phyloP scores from a whole-genome alignment of 2,888 invertebrate genomes.

The Ischnura elegans region DNA sequence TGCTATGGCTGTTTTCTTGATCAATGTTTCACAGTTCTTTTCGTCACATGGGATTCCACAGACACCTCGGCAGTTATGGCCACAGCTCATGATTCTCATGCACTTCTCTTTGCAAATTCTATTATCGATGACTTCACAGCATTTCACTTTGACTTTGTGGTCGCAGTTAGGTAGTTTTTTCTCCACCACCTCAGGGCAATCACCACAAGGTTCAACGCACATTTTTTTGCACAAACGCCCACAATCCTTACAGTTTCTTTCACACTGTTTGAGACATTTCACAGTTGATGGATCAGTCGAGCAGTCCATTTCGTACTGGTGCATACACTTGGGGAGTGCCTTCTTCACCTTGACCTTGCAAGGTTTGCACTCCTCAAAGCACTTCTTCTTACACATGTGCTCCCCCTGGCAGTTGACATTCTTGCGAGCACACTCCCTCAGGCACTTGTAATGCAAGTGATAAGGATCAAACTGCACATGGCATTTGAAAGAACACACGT shows the following conservation, averaged over 20 bases:
- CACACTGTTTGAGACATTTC: constrained; percentile 79
- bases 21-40: constrained; percentile 75
- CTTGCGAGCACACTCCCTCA: constrained; percentile 78
- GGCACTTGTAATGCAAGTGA: constrained; percentile 78
- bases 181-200: constrained; percentile 77
- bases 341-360: constrained; percentile 79
- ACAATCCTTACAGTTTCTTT: constrained; percentile 77
- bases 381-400: constrained; percentile 79
- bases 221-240: constrained; percentile 79
- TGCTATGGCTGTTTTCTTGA: constrained; percentile 74
- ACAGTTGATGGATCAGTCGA: constrained; percentile 76
- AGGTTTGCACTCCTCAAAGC: constrained; percentile 79
- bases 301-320: constrained; percentile 78
- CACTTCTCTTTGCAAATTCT: constrained; percentile 78
- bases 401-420: constrained; percentile 78
- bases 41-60: constrained; percentile 77
- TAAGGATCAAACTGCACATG: constrained; percentile 75
- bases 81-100: constrained; percentile 78
- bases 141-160: constrained; percentile 77
- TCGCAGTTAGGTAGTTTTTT: constrained; percentile 78
- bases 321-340: constrained; percentile 79
- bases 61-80: constrained; percentile 78
- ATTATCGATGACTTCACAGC: constrained; percentile 75
- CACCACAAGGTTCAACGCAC: constrained; percentile 79
- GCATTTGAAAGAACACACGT: constrained; percentile 77